Evolutionary conservation across 2,797 vertebrate species (phyloP), one percentile per base, ranked within the genome.

Genomic region (Pantherophis alleghaniensis): DNA sequence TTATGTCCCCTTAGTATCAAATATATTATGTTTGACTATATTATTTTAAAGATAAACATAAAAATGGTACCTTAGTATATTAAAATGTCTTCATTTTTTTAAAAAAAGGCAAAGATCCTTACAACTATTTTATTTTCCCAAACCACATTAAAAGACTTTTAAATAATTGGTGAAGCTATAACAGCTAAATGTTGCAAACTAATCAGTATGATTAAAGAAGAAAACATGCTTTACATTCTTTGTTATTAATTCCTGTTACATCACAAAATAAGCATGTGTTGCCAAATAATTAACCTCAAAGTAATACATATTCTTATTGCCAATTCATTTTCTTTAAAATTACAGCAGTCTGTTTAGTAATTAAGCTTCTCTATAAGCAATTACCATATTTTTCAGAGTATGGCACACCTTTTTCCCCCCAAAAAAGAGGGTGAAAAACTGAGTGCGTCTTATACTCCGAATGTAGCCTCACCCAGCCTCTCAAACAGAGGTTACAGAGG

Each of bases 111-210:
- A 42, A 96, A 96, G 92, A 94, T 94, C 95, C 59, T 86, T 95
- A 32, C 93, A 95, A 66, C 66, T 95, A 51, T 89, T 95, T 96
- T 96, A 96, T 92, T 96, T 94, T 94, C 92, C 87, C 95, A 97
- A 96, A 96, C 95, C 95, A 96, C 93, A 96, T 57, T 60, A 93
- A 95, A 93, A 96, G 93, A 96, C 97, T 88, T 94, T 83, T 96
- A 96, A 90, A 88, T 93, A 94, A 96, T 94, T 96, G 92, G 93
- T 96, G 94, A 96, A 95, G 96, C 90, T 94, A 94, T 96, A 97
- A 93, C 94, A 93, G 94, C 95, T 94, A 97, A 93, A 94, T 95
- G 86, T 20, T 79, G 32, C 74, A 83, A 83, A 83, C 47, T 47
- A 47, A 47, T 42, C 74, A 47, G 90, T n/a, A 87, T 22, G 94